Evolutionary conservation across 2,797 vertebrate species (phyloP).

Genomic region (Enteromius mattozi): DNA sequence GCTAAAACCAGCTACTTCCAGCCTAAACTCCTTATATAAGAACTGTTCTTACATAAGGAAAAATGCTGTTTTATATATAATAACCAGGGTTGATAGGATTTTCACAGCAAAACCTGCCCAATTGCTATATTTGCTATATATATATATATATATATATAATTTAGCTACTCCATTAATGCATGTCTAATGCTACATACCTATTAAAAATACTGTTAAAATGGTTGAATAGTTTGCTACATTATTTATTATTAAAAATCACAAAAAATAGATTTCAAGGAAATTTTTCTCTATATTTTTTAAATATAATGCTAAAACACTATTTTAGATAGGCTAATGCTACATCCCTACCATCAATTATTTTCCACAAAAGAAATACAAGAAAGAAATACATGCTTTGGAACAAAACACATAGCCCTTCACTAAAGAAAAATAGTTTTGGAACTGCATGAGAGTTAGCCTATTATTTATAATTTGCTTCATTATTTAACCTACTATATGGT

Average conservation of each 20-base stretch:
- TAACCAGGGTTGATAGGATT: too few relatives aligned
- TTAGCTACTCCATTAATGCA: background rate
- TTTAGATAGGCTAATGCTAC: background rate
- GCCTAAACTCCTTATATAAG: background rate
- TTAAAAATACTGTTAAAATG: too few relatives aligned
- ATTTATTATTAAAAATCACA: too few relatives aligned
- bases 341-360: background rate
- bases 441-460: too few relatives aligned
- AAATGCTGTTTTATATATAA: too few relatives aligned
- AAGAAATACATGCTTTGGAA: background rate
- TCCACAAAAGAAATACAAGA: background rate
- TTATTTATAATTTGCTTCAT: background rate
- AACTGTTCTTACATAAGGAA: too few relatives aligned
- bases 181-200: background rate
- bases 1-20: background rate
- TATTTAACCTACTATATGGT: background rate
- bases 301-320: background rate
- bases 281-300: background rate
- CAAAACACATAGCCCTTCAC: background rate
- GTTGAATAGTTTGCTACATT: too few relatives aligned
- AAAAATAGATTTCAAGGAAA: background rate
- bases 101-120: too few relatives aligned
- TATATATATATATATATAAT: background rate
- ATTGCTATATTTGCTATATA: too few relatives aligned
- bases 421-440: background rate